Conservation (phyloP, 2,797 vertebrate species). For the Numenius phaeopus region DNA sequence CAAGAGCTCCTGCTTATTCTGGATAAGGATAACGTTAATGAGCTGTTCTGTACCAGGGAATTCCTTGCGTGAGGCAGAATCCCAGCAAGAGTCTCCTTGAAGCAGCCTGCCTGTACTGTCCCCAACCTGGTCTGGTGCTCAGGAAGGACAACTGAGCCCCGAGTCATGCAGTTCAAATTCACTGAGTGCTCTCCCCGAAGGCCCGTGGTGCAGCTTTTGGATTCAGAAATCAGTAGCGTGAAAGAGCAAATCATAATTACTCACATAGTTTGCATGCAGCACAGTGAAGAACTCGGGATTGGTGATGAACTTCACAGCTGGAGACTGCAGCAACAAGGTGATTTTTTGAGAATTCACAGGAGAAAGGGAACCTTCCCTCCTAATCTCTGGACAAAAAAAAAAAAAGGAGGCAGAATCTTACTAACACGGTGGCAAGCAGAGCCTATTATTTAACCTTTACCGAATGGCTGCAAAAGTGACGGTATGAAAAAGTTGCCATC, state of each 20-base stretch:
- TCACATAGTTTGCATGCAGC: constrained; percentile 95
- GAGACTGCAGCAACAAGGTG: constrained; percentile 92
- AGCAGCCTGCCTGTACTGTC: neutral
- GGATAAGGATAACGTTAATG: neutral
- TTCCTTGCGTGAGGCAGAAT: neutral
- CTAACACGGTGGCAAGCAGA: neutral
- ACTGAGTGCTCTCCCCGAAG: neutral
- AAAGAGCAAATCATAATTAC: constrained; percentile 49
- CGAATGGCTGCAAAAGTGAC: neutral
- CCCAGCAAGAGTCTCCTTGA: neutral
- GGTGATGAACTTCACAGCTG: constrained; percentile 96
- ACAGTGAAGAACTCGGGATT: constrained; percentile 98
- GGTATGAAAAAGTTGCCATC: neutral
- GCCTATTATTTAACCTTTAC: neutral
- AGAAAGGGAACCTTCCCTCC: constrained; percentile 88
- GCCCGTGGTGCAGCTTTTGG: accelerated
- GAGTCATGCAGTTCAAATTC: neutral
- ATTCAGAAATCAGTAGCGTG: neutral
- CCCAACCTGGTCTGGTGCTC: neutral
- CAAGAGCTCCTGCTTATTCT: neutral
- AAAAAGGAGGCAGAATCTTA: neutral
- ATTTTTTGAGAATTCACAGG: constrained; percentile 92
- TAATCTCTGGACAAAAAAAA: constrained; percentile 79
- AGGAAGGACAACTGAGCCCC: neutral
- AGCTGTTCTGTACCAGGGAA: neutral